These are phyloP conservation scores for Netelia fuscicornis DNA, from an alignment of 2,888 invertebrate genomes.

Conservation along the genomic window DNA sequence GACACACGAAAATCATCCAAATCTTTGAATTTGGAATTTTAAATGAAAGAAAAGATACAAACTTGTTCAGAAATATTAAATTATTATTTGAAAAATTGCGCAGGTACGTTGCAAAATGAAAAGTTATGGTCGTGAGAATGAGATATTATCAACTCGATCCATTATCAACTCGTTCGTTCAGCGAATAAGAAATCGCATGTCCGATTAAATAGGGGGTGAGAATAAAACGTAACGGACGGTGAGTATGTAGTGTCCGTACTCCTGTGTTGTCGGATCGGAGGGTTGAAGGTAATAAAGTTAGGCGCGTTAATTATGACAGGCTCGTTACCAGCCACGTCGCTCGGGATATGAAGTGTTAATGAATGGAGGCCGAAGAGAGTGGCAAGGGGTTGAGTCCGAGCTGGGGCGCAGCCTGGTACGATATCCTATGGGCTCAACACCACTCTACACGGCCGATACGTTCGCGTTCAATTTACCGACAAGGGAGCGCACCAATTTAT, in stretches of 20 bases:
- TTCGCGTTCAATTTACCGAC: constrained; percentile 58
- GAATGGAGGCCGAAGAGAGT: constrained; percentile 79
- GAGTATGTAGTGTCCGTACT: constrained; percentile 75
- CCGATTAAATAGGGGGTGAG: no score
- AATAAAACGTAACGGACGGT: no score
- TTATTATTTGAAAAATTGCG: no score
- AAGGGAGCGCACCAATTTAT: constrained; percentile 47
- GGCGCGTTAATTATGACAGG: constrained; percentile 84
- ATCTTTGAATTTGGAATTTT: no score
- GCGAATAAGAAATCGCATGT: no score
- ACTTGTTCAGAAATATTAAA: no score
- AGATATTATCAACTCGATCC: no score
- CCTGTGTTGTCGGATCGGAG: constrained; percentile 70
- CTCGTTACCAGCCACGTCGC: constrained; percentile 84
- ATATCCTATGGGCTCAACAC: constrained; percentile 65
- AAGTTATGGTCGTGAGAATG: no score
- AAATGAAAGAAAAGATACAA: no score
- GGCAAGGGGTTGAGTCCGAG: constrained; percentile 77
- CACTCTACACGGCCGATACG: constrained; percentile 45
- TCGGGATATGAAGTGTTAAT: constrained; percentile 84
- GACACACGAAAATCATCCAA: no score
- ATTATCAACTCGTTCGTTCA: no score
- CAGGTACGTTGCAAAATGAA: no score
- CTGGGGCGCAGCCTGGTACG: constrained; percentile 79
- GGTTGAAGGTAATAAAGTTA: constrained; percentile 81